These are phyloP conservation scores for Nannoperca obscura DNA, from an alignment of 2,797 vertebrate species.

Conservation along the genomic window DNA sequence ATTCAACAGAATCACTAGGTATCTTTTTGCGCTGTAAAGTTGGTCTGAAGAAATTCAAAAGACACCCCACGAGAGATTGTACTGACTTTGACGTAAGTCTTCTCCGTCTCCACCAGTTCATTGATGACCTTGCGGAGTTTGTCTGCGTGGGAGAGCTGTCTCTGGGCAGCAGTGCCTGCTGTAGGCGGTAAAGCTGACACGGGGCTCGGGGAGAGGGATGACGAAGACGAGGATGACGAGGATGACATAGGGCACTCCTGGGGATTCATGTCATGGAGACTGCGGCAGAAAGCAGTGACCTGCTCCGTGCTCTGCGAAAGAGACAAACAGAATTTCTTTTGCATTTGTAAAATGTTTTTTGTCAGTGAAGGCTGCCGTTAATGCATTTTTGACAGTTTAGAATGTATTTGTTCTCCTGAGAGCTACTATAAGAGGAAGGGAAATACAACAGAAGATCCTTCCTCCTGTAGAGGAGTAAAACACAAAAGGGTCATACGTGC, in stretches of 20 bases:
- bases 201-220: slow-evolving; percentile 88
- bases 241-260: slow-evolving; percentile 81
- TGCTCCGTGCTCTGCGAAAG: slow-evolving; percentile 90
- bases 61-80: background rate
- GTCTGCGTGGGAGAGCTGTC: slow-evolving; percentile 95
- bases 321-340: background rate
- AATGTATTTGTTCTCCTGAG: background rate
- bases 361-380: background rate
- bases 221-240: slow-evolving; percentile 81
- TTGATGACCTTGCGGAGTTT: slow-evolving; percentile 97
- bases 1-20: background rate
- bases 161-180: slow-evolving; percentile 80
- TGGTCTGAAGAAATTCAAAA: background rate
- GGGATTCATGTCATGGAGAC: slow-evolving; percentile 93
- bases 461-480: background rate
- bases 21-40: background rate
- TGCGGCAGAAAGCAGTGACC: slow-evolving; percentile 90
- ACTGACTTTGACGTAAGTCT: slow-evolving; percentile 95
- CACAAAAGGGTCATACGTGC: background rate
- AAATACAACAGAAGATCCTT: background rate
- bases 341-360: background rate
- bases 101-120: slow-evolving; percentile 96
- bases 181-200: slow-evolving; percentile 86
- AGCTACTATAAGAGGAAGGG: background rate
- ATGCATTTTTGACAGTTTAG: background rate